Evolutionary conservation across 2,888 invertebrate genomes (phyloP).

Genomic region (Volucella inanis): DNA sequence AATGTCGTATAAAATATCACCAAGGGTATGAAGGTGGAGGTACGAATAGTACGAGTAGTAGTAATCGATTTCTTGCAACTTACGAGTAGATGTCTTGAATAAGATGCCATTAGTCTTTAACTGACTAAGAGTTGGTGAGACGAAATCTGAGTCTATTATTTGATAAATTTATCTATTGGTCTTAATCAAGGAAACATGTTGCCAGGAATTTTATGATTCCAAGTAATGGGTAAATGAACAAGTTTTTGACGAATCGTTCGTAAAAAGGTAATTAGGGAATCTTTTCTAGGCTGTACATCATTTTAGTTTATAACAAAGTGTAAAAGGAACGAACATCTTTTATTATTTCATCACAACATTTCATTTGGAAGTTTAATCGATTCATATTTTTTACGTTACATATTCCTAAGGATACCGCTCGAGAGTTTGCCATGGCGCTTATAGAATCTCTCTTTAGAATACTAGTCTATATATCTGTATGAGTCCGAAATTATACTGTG

Average conservation of each 20-base stretch:
- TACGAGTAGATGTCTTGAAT: constrained; percentile 6
- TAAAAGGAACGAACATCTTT: too few species aligned
- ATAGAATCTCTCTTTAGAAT: too few species aligned
- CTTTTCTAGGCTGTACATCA: background rate
- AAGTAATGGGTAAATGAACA: background rate
- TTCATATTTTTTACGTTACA: too few species aligned
- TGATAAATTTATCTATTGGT: constrained; percentile 51
- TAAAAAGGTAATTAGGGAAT: too few species aligned
- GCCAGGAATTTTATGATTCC: constrained; percentile 5
- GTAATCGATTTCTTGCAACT: constrained; percentile 60
- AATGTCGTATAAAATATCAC: constrained; percentile 69
- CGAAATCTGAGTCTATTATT: constrained; percentile 37
- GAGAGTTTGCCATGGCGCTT: too few species aligned
- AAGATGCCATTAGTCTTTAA: constrained; percentile 42
- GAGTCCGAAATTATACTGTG: too few species aligned
- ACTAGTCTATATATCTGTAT: too few species aligned
- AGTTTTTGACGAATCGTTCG: too few species aligned
- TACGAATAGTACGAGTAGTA: background rate
- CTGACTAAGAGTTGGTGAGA: constrained; percentile 27
- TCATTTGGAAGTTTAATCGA: too few species aligned
- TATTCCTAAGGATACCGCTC: too few species aligned
- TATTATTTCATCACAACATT: too few species aligned
- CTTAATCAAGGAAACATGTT: constrained; percentile 45
- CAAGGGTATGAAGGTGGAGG: background rate
- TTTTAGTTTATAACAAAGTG: background rate